Base-by-base conservation (phyloP, 2,113 vertebrate species). In the Ailurus styani region DNA sequence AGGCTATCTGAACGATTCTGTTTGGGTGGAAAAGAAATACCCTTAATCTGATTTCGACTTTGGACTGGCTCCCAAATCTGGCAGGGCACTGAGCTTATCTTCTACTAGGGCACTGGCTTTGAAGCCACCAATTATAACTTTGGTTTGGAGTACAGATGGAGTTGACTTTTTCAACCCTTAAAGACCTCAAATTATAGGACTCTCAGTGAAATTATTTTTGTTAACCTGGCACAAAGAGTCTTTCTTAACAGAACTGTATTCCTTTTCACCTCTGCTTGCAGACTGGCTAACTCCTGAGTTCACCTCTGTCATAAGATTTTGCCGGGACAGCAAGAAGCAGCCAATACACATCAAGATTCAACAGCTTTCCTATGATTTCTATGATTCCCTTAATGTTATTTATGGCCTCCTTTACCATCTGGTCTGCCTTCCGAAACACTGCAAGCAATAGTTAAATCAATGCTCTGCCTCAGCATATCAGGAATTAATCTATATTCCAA, bases 11-110 rank as follows among this genome's bases (percentile, higher is more conserved):
- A 93, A 95, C 52, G 47, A 96, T 95, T 96, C 93, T 94, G 77
- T 91, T 89, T 96, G 89, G 60, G 72, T 96, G 82, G 96, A 83
- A 98, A 98, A 96, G 73, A 72, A 96, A 97, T 95, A 97, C 60
- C 37, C 42, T 96, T 96, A 97, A 98, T 97, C 96, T 79, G 83
- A 97, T 98, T 97, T 98, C 87, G 78, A 86, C 78, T 97, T 91
- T 97, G 89, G 47, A 96, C 95, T 87, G 89, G 86, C 42, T 97
- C 66, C 64, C 95, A 95, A 83, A 55, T 97, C 87, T 97, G 91
- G 86, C 82, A 96, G 54, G 37, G 55, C 91, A 87, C 10, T 55
- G 78, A 93, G 73, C 83, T 98, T 98, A 97, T 97, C 91, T 96
- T 68, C 86, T 95, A 91, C 83, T 62, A 97, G 95, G 66, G 78